phyloP scores from a whole-genome alignment of 2,797 vertebrate genomes.

The Enteromius paludinosus region DNA sequence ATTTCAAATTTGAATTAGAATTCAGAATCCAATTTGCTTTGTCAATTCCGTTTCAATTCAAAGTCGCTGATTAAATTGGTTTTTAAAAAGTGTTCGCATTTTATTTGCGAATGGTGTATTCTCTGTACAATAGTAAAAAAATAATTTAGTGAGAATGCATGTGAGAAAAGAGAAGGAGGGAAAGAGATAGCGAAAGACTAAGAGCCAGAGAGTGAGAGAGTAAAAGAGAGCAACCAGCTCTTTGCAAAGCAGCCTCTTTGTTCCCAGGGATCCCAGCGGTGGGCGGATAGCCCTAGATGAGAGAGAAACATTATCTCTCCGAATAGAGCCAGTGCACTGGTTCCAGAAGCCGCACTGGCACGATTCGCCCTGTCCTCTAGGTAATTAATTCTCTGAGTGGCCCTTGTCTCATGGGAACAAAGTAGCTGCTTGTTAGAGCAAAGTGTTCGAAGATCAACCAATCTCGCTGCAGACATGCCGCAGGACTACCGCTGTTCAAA shows the following conservation, averaged over 20 bases:
- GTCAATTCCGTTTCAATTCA: neutral
- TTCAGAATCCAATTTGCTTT: neutral
- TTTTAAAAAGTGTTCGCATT: neutral
- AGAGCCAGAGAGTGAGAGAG: slow-evolving; percentile 47
- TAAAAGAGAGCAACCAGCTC: slow-evolving; percentile 24
- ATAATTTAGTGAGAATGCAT: slow-evolving; percentile 47
- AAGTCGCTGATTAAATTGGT: neutral
- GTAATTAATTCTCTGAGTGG: slow-evolving; percentile 82
- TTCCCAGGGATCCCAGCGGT: slow-evolving; percentile 75
- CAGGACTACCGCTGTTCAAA: slow-evolving; percentile 85
- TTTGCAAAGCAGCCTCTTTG: slow-evolving; percentile 71
- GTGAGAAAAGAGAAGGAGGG: slow-evolving; percentile 50
- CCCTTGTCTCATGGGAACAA: slow-evolving; percentile 83
- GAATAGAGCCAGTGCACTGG: slow-evolving; percentile 78
- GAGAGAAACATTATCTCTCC: slow-evolving; percentile 90
- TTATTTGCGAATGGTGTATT: neutral
- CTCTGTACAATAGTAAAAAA: slow-evolving; percentile 1
- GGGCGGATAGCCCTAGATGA: slow-evolving; percentile 84
- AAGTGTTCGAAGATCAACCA: slow-evolving; percentile 71
- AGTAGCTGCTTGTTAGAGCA: slow-evolving; percentile 80
- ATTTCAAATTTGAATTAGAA: neutral
- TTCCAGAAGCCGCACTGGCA: slow-evolving; percentile 71
- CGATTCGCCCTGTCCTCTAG: slow-evolving; percentile 71
- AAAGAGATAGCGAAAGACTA: slow-evolving; percentile 63
- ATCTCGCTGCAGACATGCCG: slow-evolving; percentile 75